Base-by-base conservation (phyloP, 2,113 vertebrate genomes). In the Corythoichthys haematopterus region DNA sequence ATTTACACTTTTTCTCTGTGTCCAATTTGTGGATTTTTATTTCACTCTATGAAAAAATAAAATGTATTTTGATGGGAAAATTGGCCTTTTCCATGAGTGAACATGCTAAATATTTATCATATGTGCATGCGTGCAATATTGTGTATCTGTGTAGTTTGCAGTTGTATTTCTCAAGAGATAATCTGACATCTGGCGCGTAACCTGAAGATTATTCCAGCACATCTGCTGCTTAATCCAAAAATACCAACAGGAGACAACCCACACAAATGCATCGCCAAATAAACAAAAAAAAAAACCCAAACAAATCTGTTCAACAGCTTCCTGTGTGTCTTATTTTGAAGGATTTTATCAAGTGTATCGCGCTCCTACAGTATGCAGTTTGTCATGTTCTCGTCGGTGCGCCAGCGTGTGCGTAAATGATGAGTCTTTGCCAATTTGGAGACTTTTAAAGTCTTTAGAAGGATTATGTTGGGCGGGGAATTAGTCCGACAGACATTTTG, bases 201-300 rank as follows among this genome's bases (percentile, higher is more conserved):
- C 84, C 81, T 87, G 85, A 86, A 87, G 87, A 88, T 90, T 90
- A 87, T 77, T 80, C 69, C 72, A 46, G 60, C 60, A 14, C 43
- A 57, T 57, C 55, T 57, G 55, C 52, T 55, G 52, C 13, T 36
- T 57, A 57, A 57, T 36, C 11, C 55, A 4, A 43, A 36, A 57
- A 36, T 4, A 57, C 55, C 13, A 57, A 37, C 33, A 57, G 55
- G 33, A 57, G 55, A 36, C 33, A 14, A 36, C 35, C 33, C 33
- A 57, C 12, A 36, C 33, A 57, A 57, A 57, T 13, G 35, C 33
- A 57, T 36, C 33, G 14, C 12, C 13, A 33, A 43, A 43, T 4
- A 43, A 43, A 7, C 6, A 8, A 50, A 46, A 47, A 47, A 43
- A 2, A 46, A 46, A 46, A 11, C 45, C 20, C 20, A 28, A 28